Evolutionary conservation across 2,113 vertebrate species (phyloP).

Genomic region (Atherinomorus stipes): DNA sequence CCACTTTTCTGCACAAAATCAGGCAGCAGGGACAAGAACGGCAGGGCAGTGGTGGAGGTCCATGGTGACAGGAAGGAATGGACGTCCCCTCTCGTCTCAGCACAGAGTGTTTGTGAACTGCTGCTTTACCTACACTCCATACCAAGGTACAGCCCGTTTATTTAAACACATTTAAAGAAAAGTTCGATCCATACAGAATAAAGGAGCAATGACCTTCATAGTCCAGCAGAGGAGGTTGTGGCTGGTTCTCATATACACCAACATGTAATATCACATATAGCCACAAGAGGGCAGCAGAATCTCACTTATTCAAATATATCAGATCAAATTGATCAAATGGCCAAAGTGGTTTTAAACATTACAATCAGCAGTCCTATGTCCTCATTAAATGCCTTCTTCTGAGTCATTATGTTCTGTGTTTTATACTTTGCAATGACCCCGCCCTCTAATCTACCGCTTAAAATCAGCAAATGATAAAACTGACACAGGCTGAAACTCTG

Average conservation of each 20-base stretch:
- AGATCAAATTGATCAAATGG: too few relatives aligned
- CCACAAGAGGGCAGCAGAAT: slow-evolving; percentile 61
- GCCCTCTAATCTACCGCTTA: too few relatives aligned
- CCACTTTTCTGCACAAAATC: slow-evolving; percentile 18
- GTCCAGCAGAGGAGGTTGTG: not conserved
- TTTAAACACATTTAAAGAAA: not conserved
- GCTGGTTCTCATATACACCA: not conserved
- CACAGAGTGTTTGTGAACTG: slow-evolving; percentile 81
- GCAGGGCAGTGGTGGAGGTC: slow-evolving; percentile 90
- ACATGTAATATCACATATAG: not conserved
- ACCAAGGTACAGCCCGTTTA: slow-evolving; percentile 84
- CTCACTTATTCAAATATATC: slow-evolving; percentile 1
- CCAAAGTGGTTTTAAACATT: not conserved
- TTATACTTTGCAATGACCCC: too few relatives aligned
- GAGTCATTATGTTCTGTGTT: too few relatives aligned
- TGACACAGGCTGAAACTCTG: slow-evolving; percentile 8
- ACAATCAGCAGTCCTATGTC: too few relatives aligned
- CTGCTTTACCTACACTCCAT: slow-evolving; percentile 87
- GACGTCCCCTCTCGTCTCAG: slow-evolving; percentile 79
- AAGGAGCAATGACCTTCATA: not conserved
- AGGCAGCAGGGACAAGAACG: slow-evolving; percentile 90
- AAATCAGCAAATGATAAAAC: not conserved
- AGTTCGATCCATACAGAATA: not conserved
- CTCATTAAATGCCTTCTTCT: too few relatives aligned
- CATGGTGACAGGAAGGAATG: slow-evolving; percentile 80